Conservation (phyloP, 2,797 vertebrate species). For the Eidolon dupreanum region DNA sequence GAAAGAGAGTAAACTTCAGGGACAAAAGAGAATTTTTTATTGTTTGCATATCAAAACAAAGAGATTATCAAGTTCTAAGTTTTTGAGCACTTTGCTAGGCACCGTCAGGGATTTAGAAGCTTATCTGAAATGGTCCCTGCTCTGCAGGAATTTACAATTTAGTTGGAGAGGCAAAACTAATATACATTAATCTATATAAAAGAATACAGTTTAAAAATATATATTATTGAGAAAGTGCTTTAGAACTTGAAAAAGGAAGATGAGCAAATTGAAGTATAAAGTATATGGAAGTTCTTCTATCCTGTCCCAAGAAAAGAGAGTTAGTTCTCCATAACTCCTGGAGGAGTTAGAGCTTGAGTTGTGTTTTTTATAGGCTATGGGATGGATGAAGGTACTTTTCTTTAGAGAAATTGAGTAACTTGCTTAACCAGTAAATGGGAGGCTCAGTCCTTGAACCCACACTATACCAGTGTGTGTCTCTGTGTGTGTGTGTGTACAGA, state of each 20-base stretch:
- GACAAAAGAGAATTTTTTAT: background rate
- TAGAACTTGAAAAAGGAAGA: conserved; percentile 46
- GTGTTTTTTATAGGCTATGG: background rate
- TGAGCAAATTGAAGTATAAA: conserved; percentile 37
- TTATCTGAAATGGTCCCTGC: background rate
- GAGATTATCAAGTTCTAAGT: background rate
- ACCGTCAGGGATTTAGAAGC: background rate
- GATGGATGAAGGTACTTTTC: background rate
- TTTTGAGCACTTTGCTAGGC: background rate
- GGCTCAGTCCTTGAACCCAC: background rate
- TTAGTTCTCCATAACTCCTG: background rate
- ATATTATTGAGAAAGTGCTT: background rate
- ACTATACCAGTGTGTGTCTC: background rate
- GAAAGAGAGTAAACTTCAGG: background rate
- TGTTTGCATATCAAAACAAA: background rate
- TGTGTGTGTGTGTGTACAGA: background rate
- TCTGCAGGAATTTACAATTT: background rate
- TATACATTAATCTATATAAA: background rate
- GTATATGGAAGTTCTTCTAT: background rate
- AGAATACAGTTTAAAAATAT: conserved; percentile 27
- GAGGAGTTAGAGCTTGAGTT: background rate
- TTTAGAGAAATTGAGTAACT: background rate
- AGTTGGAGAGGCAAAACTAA: conserved; percentile 3
- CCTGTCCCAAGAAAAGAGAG: background rate
- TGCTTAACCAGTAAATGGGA: background rate